Percentiles rank a stretch among this genome's conserved stretches.
Conservation (phyloP, 2,888 invertebrate genomes). For the Xanthia icteritia region DNA sequence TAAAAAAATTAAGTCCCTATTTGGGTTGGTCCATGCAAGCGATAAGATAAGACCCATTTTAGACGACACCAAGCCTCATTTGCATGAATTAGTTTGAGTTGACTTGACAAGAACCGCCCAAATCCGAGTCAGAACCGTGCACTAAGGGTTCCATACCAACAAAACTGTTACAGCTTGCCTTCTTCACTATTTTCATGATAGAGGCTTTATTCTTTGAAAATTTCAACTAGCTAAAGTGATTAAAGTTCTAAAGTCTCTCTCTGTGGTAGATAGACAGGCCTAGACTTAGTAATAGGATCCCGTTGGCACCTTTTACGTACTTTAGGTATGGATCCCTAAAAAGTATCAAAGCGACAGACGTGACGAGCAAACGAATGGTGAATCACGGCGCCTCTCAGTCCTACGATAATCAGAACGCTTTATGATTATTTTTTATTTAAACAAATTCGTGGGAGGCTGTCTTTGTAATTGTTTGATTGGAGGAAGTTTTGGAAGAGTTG, state of each 20-base stretch:
- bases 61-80: slow-evolving; percentile 80
- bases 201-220: neutral
- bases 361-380: slow-evolving; percentile 76
- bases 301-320: neutral
- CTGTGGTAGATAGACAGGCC: no score
- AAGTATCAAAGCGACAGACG: slow-evolving; percentile 74
- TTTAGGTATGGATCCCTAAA: slow-evolving; percentile 39
- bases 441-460: slow-evolving; percentile 45
- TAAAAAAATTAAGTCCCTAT: slow-evolving; percentile 76
- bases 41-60: slow-evolving; percentile 83
- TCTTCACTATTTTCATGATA: no score
- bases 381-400: slow-evolving; percentile 61
- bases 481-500: slow-evolving; percentile 30
- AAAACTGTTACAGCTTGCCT: neutral
- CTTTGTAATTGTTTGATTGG: slow-evolving; percentile 49
- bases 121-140: neutral
- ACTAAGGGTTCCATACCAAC: neutral
- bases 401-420: slow-evolving; percentile 56
- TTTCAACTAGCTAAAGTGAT: no score
- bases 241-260: no score
- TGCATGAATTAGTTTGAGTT: slow-evolving; percentile 84
- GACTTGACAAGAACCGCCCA: slow-evolving; percentile 71
- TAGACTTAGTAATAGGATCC: neutral
- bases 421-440: slow-evolving; percentile 54
- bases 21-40: slow-evolving; percentile 73